phyloP scores from a whole-genome alignment of 2,797 vertebrate genomes.

The Chelon auratus region DNA sequence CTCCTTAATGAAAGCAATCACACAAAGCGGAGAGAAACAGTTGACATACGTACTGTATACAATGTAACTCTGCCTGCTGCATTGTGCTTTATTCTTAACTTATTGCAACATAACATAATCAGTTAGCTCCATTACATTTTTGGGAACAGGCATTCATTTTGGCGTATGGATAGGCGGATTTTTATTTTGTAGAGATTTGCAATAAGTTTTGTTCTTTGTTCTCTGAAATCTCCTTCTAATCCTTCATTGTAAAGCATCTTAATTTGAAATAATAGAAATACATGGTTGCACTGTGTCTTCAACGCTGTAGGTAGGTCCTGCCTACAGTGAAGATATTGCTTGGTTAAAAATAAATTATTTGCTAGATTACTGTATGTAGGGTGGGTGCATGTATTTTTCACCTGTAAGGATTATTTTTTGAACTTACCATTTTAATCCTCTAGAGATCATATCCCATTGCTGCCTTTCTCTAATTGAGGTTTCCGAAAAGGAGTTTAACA shows the following conservation, averaged over 20 bases:
- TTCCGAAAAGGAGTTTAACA: background rate
- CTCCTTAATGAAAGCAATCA: constrained; percentile 72
- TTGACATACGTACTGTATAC: constrained; percentile 22
- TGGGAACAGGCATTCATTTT: background rate
- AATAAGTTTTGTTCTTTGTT: background rate
- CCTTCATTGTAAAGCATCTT: too few relatives aligned
- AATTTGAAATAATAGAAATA: background rate
- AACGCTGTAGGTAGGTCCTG: background rate
- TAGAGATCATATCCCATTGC: background rate
- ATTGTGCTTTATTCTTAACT: constrained; percentile 12
- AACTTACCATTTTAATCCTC: background rate
- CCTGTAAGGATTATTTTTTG: background rate
- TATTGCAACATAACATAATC: background rate
- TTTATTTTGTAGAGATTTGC: background rate
- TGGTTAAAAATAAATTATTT: constrained; percentile 3
- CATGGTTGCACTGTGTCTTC: background rate
- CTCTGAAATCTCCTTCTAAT: background rate
- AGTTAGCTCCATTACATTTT: background rate
- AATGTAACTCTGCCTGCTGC: constrained; percentile 44
- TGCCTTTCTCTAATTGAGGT: background rate
- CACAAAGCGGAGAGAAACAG: constrained; percentile 44
- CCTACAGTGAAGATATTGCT: constrained; percentile 9
- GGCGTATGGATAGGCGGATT: background rate
- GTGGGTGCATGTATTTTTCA: background rate
- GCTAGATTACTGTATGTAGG: background rate